Percentiles rank a stretch among this genome's conserved stretches.
These are phyloP conservation scores for Anabacerthia variegaticeps DNA, from an alignment of 2,797 vertebrate species.

Conservation along the genomic window DNA sequence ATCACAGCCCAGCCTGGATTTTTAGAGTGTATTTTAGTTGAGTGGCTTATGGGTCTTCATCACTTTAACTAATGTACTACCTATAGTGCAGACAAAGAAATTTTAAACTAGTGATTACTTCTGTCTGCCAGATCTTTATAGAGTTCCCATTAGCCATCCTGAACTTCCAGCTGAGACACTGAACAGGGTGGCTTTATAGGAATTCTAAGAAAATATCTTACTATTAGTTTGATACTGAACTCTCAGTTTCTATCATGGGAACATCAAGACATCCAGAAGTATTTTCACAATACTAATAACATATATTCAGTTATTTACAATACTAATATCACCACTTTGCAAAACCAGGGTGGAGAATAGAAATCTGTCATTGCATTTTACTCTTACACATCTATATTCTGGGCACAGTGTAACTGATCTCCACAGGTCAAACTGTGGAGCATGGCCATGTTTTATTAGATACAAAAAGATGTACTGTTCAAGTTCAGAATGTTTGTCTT, in stretches of 20 bases:
- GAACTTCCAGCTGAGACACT: not conserved
- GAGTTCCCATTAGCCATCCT: not conserved
- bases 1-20: conserved; percentile 52
- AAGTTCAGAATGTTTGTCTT: not conserved
- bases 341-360: not conserved
- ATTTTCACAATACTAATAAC: not conserved
- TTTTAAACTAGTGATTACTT: conserved; percentile 65
- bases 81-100: conserved; percentile 50
- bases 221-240: not conserved
- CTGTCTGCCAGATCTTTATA: conserved; percentile 33
- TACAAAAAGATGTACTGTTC: not conserved
- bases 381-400: not conserved
- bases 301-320: not conserved
- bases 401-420: not conserved
- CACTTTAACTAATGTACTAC: conserved; percentile 74
- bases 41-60: conserved; percentile 69
- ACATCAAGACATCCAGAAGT: not conserved
- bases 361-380: not conserved
- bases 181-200: not conserved
- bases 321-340: not conserved
- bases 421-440: not conserved
- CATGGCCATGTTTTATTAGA: not conserved
- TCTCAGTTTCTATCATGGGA: not conserved
- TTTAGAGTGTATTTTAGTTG: conserved; percentile 51
- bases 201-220: not conserved